Percentiles rank a stretch among this genome's conserved stretches.
Conservation (phyloP, 1,140 invertebrate genomes). For the Leptopilina boulardi region DNA sequence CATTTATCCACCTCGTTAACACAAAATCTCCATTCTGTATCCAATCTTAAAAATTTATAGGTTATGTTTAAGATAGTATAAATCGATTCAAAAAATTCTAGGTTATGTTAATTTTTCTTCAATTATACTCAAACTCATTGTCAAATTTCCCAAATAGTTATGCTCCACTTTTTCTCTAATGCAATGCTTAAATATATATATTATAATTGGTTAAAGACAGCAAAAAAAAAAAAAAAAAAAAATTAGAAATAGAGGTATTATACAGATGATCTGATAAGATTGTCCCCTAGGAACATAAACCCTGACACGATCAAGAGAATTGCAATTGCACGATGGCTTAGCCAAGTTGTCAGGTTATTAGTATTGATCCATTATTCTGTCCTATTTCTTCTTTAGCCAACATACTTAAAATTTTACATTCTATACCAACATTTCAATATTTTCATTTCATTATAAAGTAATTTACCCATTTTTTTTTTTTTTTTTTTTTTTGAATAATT, state of each 20-base stretch:
- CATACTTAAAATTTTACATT: not conserved
- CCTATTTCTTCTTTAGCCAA: not conserved
- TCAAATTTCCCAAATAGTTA: too few species aligned
- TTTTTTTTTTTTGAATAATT: too few species aligned
- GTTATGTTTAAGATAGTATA: too few species aligned
- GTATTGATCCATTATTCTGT: conserved; percentile 26
- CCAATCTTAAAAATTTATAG: too few species aligned
- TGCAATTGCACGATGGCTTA: conserved; percentile 22
- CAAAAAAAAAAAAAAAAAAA: not conserved
- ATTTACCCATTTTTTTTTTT: not conserved
- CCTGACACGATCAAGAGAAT: conserved; percentile 25
- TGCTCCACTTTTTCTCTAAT: too few species aligned
- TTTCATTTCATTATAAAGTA: not conserved
- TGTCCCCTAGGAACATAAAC: conserved; percentile 12
- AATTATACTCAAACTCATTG: too few species aligned
- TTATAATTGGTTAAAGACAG: too few species aligned
- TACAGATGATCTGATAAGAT: conserved; percentile 20
- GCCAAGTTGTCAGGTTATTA: conserved; percentile 28
- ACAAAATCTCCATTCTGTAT: too few species aligned
- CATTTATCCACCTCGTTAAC: too few species aligned
- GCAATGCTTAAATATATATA: too few species aligned
- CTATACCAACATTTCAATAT: not conserved
- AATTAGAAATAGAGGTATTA: not conserved
- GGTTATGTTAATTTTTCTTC: too few species aligned
- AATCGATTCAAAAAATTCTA: too few species aligned